Evolutionary conservation across 2,888 invertebrate genomes (phyloP).

Genomic region (Cephus sareptanus): DNA sequence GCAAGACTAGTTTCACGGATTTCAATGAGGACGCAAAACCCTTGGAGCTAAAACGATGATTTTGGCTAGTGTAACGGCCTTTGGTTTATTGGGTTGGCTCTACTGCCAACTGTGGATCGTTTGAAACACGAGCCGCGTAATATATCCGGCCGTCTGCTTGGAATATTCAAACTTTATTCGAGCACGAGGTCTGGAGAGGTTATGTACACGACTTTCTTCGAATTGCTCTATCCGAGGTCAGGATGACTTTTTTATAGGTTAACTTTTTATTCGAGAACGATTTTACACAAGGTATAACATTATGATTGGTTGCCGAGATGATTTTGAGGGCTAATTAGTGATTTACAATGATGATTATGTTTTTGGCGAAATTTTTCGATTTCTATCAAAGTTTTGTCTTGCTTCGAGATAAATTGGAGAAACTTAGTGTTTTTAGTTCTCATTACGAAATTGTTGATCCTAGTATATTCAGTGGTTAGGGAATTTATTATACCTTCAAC

Average conservation of each 20-base stretch:
- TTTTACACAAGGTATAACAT: background rate
- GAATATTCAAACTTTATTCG: background rate
- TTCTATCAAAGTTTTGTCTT: background rate
- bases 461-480: background rate
- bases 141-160: background rate
- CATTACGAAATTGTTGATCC: too few species aligned
- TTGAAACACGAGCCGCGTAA: background rate
- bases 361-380: background rate
- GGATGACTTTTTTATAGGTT: background rate
- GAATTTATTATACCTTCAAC: background rate
- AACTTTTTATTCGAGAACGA: background rate
- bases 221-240: background rate
- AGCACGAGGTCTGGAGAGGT: background rate
- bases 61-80: background rate
- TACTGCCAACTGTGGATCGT: background rate
- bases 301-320: background rate
- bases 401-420: background rate
- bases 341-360: background rate
- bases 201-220: background rate
- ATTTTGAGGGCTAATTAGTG: background rate
- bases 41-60: background rate
- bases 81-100: background rate
- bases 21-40: background rate
- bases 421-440: background rate
- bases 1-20: background rate